Evolutionary conservation across 2,797 vertebrate species (phyloP).

Genomic region (Aldrovandia affinis): DNA sequence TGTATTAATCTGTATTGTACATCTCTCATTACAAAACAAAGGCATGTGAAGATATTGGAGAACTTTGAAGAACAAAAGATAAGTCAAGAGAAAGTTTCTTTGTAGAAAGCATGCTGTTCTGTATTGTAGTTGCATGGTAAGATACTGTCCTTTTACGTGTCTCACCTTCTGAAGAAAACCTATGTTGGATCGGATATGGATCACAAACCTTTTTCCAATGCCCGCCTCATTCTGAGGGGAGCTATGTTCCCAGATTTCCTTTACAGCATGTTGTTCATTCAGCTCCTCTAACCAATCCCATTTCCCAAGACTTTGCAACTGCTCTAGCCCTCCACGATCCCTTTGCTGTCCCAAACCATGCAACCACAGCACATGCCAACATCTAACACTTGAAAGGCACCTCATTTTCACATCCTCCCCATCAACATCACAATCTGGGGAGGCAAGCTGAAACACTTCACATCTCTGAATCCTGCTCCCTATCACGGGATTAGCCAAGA

Average conservation of each 20-base stretch:
- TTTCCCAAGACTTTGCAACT: neutral
- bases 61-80: slow-evolving; percentile 61
- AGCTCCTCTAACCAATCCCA: neutral
- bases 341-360: neutral
- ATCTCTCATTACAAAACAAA: slow-evolving; percentile 57
- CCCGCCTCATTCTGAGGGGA: neutral
- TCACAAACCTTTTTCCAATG: neutral
- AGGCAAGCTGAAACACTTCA: too few relatives aligned
- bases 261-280: neutral
- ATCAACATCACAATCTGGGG: too few relatives aligned
- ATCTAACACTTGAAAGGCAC: neutral
- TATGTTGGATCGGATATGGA: neutral
- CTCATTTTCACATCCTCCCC: too few relatives aligned
- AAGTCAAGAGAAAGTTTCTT: slow-evolving; percentile 32
- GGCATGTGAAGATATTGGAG: slow-evolving; percentile 52
- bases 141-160: slow-evolving; percentile 32
- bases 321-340: neutral
- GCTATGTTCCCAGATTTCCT: neutral
- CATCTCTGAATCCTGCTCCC: neutral
- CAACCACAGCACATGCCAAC: neutral
- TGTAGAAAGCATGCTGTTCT: slow-evolving; percentile 61
- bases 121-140: slow-evolving; percentile 54
- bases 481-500: neutral
- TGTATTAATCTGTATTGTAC: slow-evolving; percentile 43
- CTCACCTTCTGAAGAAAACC: slow-evolving; percentile 3